Conservation (phyloP, 2,113 vertebrate genomes). For the Hyla sarda region DNA sequence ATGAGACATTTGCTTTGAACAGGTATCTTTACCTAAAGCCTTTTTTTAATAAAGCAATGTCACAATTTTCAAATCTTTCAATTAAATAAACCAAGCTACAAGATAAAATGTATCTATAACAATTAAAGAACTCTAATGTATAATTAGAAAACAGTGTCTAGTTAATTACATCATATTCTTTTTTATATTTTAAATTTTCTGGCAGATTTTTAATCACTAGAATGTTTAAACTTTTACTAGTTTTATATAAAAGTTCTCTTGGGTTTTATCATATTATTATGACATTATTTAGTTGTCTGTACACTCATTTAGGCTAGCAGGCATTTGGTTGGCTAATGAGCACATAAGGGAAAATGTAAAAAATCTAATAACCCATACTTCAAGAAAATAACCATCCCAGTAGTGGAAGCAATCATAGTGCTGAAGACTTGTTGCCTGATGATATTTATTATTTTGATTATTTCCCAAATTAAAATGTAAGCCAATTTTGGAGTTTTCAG, state of each 20-base stretch:
- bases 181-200: constrained; percentile 14
- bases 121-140: not conserved
- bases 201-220: not conserved
- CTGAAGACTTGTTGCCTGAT: not conserved
- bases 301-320: constrained; percentile 28
- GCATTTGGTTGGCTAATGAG: constrained; percentile 37
- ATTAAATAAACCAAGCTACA: not conserved
- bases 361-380: not conserved
- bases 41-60: too few species aligned
- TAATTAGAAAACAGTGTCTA: not conserved
- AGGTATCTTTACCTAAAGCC: too few species aligned
- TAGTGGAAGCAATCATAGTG: not conserved
- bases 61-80: too few species aligned
- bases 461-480: not conserved
- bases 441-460: constrained; percentile 10
- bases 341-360: constrained; percentile 38
- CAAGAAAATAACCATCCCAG: constrained; percentile 9
- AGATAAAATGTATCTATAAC: constrained; percentile 4
- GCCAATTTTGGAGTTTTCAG: not conserved
- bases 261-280: constrained; percentile 15
- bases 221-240: constrained; percentile 13
- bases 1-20: too few species aligned
- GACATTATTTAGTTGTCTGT: constrained; percentile 24
- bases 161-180: constrained; percentile 10
- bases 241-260: constrained; percentile 21